These are phyloP conservation scores for Salticus scenicus DNA, from an alignment of 2,888 invertebrate genomes.

Conservation along the genomic window DNA sequence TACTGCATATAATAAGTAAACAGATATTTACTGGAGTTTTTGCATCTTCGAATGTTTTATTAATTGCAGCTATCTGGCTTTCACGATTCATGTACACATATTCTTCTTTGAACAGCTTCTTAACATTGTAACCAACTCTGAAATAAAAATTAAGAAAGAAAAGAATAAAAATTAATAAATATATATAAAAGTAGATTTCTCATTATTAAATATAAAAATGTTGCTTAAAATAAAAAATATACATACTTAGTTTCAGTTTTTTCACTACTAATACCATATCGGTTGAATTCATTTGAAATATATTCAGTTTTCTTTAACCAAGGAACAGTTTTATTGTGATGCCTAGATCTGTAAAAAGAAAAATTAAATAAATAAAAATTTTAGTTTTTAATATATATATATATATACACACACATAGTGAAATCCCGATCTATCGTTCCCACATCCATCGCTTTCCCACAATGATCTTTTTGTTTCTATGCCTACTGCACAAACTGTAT, in stretches of 20 bases:
- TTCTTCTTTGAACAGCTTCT: constrained; percentile 91
- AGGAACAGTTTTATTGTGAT: constrained; percentile 97
- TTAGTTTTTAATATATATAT: too few species aligned
- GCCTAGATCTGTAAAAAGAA: constrained; percentile 82
- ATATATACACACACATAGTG: too few species aligned
- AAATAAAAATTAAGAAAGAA: constrained; percentile 46
- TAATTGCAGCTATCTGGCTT: constrained; percentile 97
- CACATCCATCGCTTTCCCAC: too few species aligned
- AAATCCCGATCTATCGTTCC: too few species aligned
- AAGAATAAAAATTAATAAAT: background rate
- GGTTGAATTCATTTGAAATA: constrained; percentile 98
- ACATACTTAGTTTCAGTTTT: constrained; percentile 94
- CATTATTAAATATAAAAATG: background rate
- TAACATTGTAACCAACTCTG: constrained; percentile 95
- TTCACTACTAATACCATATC: constrained; percentile 96
- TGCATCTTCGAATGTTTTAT: constrained; percentile 95
- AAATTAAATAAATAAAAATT: too few species aligned
- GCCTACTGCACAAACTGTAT: too few species aligned
- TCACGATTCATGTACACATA: constrained; percentile 96
- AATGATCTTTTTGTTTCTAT: too few species aligned
- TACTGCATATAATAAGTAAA: too few species aligned
- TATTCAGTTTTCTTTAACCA: constrained; percentile 99
- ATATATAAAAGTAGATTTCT: too few species aligned
- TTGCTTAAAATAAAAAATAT: background rate
- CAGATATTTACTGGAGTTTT: constrained; percentile 79